These are phyloP conservation scores for Liasis olivaceus DNA, from an alignment of 2,797 vertebrate genomes.

Conservation along the genomic window DNA sequence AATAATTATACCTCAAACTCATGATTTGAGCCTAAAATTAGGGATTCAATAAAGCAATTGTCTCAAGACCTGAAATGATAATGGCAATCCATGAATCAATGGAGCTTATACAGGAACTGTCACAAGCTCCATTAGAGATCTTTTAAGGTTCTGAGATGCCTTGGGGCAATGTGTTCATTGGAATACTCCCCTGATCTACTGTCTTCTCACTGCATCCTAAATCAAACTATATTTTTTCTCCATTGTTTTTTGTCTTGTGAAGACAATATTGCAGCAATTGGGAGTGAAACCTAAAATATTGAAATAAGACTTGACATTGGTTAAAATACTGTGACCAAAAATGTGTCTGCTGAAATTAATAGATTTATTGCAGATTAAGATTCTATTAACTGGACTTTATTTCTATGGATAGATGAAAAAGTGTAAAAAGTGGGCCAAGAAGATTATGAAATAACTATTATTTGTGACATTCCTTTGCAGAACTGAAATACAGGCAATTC, in stretches of 20 bases:
- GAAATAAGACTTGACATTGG: not conserved
- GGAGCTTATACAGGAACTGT: not conserved
- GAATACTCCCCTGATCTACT: not conserved
- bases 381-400: not conserved
- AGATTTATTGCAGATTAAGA: not conserved
- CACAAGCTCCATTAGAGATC: not conserved
- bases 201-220: not conserved
- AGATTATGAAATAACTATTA: not conserved
- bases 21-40: not conserved
- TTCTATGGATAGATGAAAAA: not conserved
- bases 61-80: not conserved
- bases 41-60: not conserved
- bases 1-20: not conserved
- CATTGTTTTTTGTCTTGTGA: not conserved
- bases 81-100: not conserved
- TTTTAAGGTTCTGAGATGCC: not conserved
- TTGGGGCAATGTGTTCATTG: not conserved
- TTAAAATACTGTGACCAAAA: not conserved
- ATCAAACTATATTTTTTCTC: not conserved
- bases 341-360: not conserved
- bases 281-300: not conserved
- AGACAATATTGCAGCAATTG: not conserved
- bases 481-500: not conserved
- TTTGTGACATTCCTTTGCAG: not conserved
- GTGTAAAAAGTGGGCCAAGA: not conserved